Conservation (phyloP, 2,888 invertebrate species). For the Herminia tarsipennalis region DNA sequence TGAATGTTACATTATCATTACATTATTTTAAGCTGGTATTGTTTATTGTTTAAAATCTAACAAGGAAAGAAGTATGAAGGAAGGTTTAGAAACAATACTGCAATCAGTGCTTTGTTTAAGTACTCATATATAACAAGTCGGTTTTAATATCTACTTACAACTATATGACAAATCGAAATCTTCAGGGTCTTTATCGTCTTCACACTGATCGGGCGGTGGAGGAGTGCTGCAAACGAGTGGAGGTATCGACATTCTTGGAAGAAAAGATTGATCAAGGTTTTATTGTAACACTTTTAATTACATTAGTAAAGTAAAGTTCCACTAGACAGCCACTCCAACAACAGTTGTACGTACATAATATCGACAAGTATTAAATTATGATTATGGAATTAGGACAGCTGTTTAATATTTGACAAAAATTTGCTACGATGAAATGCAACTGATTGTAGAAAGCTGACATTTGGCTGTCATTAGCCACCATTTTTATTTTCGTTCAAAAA, state of each 20-base stretch:
- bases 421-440: constrained; percentile 54
- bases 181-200: constrained; percentile 86
- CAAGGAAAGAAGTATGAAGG: too few relatives aligned
- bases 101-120: too few relatives aligned
- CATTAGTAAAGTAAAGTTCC: constrained; percentile 25
- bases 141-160: too few relatives aligned
- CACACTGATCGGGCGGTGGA: constrained; percentile 88
- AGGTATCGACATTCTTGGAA: constrained; percentile 86
- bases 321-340: constrained; percentile 19
- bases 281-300: constrained; percentile 38
- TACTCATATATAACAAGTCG: too few relatives aligned
- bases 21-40: too few relatives aligned
- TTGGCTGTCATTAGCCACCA: constrained; percentile 39
- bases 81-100: too few relatives aligned
- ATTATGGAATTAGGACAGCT: constrained; percentile 67
- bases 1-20: too few relatives aligned
- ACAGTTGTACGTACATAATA: constrained; percentile 28
- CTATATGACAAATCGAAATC: constrained; percentile 78
- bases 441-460: constrained; percentile 40
- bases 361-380: constrained; percentile 13
- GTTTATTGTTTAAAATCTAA: too few relatives aligned
- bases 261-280: constrained; percentile 44
- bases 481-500: constrained; percentile 28
- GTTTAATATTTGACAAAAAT: constrained; percentile 74
- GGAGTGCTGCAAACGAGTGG: constrained; percentile 88